These are phyloP conservation scores for Aramus guarauna DNA, from an alignment of 2,113 vertebrate species.

Conservation along the genomic window DNA sequence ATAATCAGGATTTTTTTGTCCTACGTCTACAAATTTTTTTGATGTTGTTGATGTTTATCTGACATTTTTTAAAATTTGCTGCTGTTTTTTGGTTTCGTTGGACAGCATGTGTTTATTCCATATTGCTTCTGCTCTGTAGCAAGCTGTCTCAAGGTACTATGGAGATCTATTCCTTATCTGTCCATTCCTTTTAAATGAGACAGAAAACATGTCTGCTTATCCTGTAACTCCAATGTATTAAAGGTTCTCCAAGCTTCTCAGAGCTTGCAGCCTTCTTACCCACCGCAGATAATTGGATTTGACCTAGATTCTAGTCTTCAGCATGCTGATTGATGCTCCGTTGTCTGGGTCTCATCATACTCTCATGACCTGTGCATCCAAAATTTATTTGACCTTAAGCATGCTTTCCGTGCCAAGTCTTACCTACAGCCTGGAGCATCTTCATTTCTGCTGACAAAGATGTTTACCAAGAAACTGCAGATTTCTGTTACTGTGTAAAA, in stretches of 20 bases:
- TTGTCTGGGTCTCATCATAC: background rate
- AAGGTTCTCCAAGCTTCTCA: background rate
- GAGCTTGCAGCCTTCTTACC: background rate
- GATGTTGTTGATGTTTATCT: background rate
- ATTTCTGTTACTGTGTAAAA: background rate
- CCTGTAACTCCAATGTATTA: background rate
- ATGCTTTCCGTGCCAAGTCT: background rate
- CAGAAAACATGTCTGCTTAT: background rate
- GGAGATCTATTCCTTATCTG: background rate
- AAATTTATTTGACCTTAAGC: constrained; percentile 41
- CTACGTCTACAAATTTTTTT: background rate
- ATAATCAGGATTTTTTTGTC: background rate
- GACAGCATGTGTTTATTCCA: background rate
- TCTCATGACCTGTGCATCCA: constrained; percentile 1
- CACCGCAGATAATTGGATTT: constrained; percentile 4
- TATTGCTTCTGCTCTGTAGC: background rate
- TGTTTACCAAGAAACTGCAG: background rate
- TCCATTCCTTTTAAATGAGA: background rate
- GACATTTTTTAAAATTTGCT: background rate
- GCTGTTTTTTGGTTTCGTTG: background rate
- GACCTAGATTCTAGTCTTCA: constrained; percentile 12
- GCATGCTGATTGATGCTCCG: constrained; percentile 23
- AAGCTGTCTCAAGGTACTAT: background rate
- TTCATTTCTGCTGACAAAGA: constrained; percentile 19
- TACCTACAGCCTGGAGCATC: background rate